A percentile compares a stretch with the other conserved stretches of the same genome.
These are phyloP conservation scores for Nymphalis urticae DNA, from an alignment of 2,888 invertebrate species.

Conservation along the genomic window DNA sequence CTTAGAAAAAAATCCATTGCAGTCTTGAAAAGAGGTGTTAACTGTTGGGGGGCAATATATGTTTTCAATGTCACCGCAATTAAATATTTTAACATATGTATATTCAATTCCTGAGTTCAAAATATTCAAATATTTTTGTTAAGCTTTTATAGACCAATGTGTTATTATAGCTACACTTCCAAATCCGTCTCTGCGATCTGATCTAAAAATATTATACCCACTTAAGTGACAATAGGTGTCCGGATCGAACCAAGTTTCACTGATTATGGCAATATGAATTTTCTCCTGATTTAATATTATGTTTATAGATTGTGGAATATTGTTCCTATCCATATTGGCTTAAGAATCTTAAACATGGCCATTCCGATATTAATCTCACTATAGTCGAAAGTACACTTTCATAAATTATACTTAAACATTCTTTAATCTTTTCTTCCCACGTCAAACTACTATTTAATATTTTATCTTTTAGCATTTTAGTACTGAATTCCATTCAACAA, in stretches of 20 bases:
- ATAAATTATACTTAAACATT: neutral
- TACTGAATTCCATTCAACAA: too few species aligned
- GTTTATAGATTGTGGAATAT: constrained; percentile 7
- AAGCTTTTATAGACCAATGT: constrained; percentile 29
- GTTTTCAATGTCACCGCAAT: constrained; percentile 19
- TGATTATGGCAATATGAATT: too few species aligned
- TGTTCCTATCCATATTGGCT: neutral
- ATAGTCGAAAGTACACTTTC: neutral
- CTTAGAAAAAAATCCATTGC: too few species aligned
- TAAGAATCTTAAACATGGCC: constrained; percentile 3
- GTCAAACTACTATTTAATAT: too few species aligned
- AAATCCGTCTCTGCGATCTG: too few species aligned
- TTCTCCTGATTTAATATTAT: too few species aligned
- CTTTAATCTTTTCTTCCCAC: constrained; percentile 6
- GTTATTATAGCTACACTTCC: too few species aligned
- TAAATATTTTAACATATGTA: constrained; percentile 9
- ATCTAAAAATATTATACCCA: too few species aligned
- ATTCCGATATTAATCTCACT: neutral
- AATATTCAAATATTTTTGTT: neutral
- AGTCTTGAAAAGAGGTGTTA: too few species aligned
- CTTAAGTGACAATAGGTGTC: too few species aligned
- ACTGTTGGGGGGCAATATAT: constrained; percentile 15
- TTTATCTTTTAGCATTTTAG: too few species aligned
- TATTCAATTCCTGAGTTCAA: constrained; percentile 27
- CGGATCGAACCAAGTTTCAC: too few species aligned